A percentile compares a stretch with the other conserved stretches of the same genome.
phyloP scores from a whole-genome alignment of 92 coral and sea anemone species.

The Ricordea florida region DNA sequence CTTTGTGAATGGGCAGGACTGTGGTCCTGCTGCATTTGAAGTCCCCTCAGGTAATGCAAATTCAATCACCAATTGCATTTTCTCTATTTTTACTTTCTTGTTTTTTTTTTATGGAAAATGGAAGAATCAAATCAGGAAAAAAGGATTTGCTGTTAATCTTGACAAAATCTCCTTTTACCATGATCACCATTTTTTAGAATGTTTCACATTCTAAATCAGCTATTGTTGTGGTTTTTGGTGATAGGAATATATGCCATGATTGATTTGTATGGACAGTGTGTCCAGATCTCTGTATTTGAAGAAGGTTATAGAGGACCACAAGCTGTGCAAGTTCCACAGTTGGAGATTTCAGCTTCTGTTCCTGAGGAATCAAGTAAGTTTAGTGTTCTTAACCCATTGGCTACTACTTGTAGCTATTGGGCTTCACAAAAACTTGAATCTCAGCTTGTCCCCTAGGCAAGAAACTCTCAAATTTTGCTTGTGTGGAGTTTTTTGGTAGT shows the following conservation, averaged over 20 bases:
- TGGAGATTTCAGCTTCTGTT: conserved; percentile 5
- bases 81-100: background rate
- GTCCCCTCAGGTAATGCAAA: conserved; percentile 79
- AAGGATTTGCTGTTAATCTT: too few relatives aligned
- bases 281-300: conserved; percentile 81
- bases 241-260: conserved; percentile 90
- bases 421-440: too few relatives aligned
- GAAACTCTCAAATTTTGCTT: too few relatives aligned
- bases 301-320: conserved; percentile 76
- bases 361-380: conserved; percentile 16
- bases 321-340: conserved; percentile 34
- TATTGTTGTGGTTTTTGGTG: background rate
- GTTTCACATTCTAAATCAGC: background rate
- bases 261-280: conserved; percentile 97
- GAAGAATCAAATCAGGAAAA: too few relatives aligned
- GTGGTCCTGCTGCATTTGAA: conserved; percentile 81
- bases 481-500: too few relatives aligned
- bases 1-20: conserved; percentile 88
- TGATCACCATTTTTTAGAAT: background rate
- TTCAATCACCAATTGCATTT: background rate
- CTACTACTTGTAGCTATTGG: too few relatives aligned
- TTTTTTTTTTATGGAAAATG: too few relatives aligned
- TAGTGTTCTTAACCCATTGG: too few relatives aligned
- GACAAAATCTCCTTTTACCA: too few relatives aligned
- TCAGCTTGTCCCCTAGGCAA: too few relatives aligned